Evolutionary conservation across 2,888 invertebrate genomes (phyloP).

Genomic region (Drosophila mulleri): DNA sequence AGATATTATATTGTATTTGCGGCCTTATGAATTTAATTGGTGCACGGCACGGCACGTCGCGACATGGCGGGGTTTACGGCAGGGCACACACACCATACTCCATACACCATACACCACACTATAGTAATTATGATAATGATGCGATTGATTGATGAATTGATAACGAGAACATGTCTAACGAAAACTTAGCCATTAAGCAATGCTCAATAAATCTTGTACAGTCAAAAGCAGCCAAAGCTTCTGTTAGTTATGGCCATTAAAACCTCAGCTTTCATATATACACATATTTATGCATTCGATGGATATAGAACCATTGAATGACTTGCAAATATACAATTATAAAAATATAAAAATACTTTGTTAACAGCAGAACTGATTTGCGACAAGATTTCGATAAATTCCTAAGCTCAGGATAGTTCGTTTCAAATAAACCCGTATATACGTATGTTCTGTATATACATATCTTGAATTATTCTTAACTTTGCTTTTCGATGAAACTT

Average conservation of each 20-base stretch:
- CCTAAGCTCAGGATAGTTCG: neutral
- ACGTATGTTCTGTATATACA: neutral
- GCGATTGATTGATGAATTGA: slow-evolving; percentile 14
- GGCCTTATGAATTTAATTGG: slow-evolving; percentile 58
- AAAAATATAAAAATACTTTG: neutral
- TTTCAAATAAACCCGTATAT: neutral
- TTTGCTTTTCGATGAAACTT: too few relatives aligned
- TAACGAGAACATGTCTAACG: slow-evolving; percentile 1
- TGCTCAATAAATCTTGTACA: slow-evolving; percentile 42
- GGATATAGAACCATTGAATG: neutral
- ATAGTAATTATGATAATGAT: slow-evolving; percentile 29
- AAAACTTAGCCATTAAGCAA: slow-evolving; percentile 33
- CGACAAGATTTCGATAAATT: neutral
- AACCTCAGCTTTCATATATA: neutral
- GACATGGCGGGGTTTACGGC: neutral
- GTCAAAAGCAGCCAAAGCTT: neutral
- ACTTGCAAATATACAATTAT: neutral
- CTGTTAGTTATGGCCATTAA: neutral
- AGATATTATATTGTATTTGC: slow-evolving; percentile 38
- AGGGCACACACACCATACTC: slow-evolving; percentile 11
- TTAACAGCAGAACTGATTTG: neutral
- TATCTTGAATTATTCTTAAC: neutral
- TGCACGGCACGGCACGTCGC: slow-evolving; percentile 6
- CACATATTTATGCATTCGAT: neutral
- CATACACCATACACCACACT: neutral